Percentiles rank a stretch among this genome's conserved stretches.
Evolutionary conservation across 2,888 invertebrate genomes (phyloP).

Genomic region (Mesorhabditis spiculigera): DNA sequence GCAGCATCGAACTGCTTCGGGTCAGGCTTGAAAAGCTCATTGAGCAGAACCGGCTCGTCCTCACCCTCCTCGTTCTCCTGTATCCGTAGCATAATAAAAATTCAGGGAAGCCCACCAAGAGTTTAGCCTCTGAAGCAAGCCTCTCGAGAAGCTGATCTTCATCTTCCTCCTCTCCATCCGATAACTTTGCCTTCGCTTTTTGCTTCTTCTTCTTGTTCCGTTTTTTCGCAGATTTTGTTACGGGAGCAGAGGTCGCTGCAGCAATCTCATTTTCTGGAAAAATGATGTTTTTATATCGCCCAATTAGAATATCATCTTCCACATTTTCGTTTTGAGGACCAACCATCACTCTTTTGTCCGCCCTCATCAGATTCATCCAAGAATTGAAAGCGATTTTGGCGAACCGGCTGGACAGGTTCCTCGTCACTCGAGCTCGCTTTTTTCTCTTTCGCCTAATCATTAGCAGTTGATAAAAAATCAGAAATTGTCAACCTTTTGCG

Average conservation of each 20-base stretch:
- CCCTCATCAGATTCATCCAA: conserved; percentile 12
- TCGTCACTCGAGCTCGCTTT: conserved; percentile 12
- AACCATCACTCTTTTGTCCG: not conserved
- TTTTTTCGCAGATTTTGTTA: not conserved
- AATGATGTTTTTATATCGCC: not conserved
- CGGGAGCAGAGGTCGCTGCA: not conserved
- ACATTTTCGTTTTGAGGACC: not conserved
- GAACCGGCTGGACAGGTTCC: conserved; percentile 3
- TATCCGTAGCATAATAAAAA: conserved; percentile 12
- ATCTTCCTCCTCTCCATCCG: conserved; percentile 15
- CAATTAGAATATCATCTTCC: not conserved
- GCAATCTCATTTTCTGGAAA: no score
- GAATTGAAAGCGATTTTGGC: conserved; percentile 22
- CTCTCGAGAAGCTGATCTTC: conserved; percentile 15
- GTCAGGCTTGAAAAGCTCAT: conserved; percentile 26
- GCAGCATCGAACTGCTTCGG: conserved; percentile 39
- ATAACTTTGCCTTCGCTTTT: conserved; percentile 9
- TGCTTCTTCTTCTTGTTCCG: conserved; percentile 20
- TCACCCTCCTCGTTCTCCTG: conserved; percentile 18
- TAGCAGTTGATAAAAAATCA: not conserved
- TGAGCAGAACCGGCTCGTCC: conserved; percentile 1
- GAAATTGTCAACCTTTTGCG: conserved; percentile 2
- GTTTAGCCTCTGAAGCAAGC: conserved; percentile 7
- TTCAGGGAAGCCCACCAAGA: conserved; percentile 3
- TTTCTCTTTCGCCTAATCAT: not conserved